These are phyloP conservation scores for Podargus strigoides DNA, from an alignment of 2,797 vertebrate genomes.

Conservation along the genomic window DNA sequence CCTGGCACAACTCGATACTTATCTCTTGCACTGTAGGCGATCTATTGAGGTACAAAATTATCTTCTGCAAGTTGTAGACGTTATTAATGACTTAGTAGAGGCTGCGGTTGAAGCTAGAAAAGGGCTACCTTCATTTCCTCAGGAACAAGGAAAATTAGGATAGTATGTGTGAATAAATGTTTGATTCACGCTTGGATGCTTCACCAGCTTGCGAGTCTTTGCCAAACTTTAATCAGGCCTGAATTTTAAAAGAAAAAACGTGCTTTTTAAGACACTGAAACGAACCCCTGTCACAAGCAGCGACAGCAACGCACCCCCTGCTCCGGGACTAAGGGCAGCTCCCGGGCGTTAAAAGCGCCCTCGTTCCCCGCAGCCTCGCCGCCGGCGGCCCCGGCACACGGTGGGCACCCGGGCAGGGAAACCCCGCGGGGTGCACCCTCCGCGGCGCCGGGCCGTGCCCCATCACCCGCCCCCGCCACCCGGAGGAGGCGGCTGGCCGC, in stretches of 20 bases:
- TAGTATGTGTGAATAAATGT: neutral
- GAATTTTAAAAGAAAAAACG: neutral
- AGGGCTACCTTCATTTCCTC: neutral
- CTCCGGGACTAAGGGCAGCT: accelerated
- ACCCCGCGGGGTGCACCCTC: neutral
- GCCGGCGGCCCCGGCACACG: too few species aligned
- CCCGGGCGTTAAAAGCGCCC: accelerated
- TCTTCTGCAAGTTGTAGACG: neutral
- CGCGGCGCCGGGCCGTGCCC: neutral
- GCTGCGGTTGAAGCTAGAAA: neutral
- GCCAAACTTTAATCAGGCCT: neutral
- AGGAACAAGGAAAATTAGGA: neutral
- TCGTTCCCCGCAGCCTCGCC: accelerated
- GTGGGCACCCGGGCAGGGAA: neutral
- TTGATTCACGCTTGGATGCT: neutral
- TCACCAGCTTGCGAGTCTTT: neutral
- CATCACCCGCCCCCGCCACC: neutral
- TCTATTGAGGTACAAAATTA: neutral
- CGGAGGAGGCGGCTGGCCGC: neutral
- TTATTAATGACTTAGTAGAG: neutral
- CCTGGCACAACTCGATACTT: too few species aligned
- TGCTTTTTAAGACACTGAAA: neutral
- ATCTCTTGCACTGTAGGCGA: neutral
- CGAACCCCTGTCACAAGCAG: accelerated
- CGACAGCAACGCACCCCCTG: accelerated